Evolutionary conservation across 2,113 vertebrate genomes (phyloP).

Genomic region (Struthio camelus): DNA sequence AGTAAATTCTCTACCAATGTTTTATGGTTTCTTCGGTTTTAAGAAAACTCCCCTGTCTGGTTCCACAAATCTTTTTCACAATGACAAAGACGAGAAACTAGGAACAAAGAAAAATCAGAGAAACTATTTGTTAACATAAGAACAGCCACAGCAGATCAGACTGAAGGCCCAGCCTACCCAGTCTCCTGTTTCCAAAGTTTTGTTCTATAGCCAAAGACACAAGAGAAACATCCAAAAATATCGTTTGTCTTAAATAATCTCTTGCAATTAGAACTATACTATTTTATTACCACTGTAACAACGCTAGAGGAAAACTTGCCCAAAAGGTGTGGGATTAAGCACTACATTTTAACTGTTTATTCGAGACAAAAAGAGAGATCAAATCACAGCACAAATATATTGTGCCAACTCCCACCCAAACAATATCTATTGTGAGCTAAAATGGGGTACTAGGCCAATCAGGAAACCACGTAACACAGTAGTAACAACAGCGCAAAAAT

Average conservation of each 20-base stretch:
- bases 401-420: neutral
- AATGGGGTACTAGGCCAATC: neutral
- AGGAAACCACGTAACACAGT: neutral
- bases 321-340: neutral
- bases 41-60: neutral
- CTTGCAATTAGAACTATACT: neutral
- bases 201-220: neutral
- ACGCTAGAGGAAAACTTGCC: neutral
- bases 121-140: neutral
- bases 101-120: rapidly evolving
- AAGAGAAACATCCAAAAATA: neutral
- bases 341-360: conserved; percentile 1
- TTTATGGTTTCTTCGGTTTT: neutral
- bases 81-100: neutral
- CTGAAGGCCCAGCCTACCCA: neutral
- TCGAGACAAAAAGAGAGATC: neutral
- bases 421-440: conserved; percentile 32
- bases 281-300: neutral
- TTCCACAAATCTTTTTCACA: neutral
- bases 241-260: neutral
- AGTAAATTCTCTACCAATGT: neutral
- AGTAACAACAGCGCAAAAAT: neutral
- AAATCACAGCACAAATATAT: neutral
- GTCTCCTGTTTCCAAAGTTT: neutral
- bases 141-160: neutral